Evolutionary conservation across 2,113 vertebrate genomes (phyloP), one percentile per base, ranked within the genome.

Genomic region (Pseudorectes ferrugineus): DNA sequence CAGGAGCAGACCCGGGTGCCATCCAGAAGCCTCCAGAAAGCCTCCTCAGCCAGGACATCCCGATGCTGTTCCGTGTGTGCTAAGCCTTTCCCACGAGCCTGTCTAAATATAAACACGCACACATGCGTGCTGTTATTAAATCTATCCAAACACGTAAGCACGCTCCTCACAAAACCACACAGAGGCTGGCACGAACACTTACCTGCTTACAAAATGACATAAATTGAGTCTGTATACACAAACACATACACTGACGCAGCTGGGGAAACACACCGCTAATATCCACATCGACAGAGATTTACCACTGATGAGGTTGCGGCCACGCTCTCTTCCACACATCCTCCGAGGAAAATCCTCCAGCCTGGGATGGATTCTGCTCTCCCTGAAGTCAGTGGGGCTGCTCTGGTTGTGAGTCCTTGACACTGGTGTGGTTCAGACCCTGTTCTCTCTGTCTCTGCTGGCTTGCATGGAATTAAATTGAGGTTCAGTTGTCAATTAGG

Each of bases 201-300:
- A 67, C 62, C 91, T 92, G 85, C 89, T 90, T 88, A 63, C 78
- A 95, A 49, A 96, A 77, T 54, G 61, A 88, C 94, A 88, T 52
- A 42, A 85, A 90, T 57, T 58, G 94, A 74, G 65, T 63, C 88
- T 84, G 87, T 82, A 59, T 65, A 93, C 85, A 92, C 85, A 95
- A 89, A 86, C 87, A 94, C 46, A n/a, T 35, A 45, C 68, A 62
- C 77, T 46, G 89, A 67, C 0, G 1, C 93, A 95, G 93, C 93
- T 94, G 93, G 88, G 88, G 92, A 89, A 89, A 88, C 94, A 95
- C 81, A 11, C 31, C 88, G 92, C 79, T 94, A 66, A 93, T 58
- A 96, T 51, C 68, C 92, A 93, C 75, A 62, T 23, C 33, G 36
- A 65, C 81, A 75, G 73, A 86, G 80, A 91, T 95, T 85, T 84